A percentile compares a stretch with the other conserved stretches of the same genome.
These are phyloP conservation scores for Esperia sulphurella DNA, from an alignment of 2,888 invertebrate genomes.

Conservation along the genomic window DNA sequence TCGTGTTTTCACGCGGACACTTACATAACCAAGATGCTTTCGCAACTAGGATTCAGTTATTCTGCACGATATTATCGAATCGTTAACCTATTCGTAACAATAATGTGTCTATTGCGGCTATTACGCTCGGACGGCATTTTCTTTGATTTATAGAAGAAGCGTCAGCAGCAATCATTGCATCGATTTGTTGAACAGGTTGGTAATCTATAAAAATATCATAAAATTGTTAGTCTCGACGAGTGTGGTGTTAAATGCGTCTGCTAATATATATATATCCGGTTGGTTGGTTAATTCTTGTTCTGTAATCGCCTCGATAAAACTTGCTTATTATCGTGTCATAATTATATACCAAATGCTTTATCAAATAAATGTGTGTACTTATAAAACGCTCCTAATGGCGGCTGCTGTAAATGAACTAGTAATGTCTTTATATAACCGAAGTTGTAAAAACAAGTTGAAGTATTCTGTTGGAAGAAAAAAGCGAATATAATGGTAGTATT, in stretches of 20 bases:
- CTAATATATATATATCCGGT: constrained; percentile 3
- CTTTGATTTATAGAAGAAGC: constrained; percentile 1
- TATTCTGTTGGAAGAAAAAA: constrained; percentile 19
- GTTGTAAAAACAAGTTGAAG: constrained; percentile 18
- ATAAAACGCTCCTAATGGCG: constrained; percentile 2
- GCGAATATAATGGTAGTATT: constrained; percentile 8
- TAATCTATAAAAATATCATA: constrained; percentile 12
- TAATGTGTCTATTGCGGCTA: not conserved
- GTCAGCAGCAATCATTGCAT: constrained; percentile 7
- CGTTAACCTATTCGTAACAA: constrained; percentile 6
- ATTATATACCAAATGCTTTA: not conserved
- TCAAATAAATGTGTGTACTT: constrained; percentile 2
- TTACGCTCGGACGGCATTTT: constrained; percentile 2
- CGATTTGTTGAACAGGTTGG: constrained; percentile 8
- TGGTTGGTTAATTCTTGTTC: constrained; percentile 6
- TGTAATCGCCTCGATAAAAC: constrained; percentile 4
- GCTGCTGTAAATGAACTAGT: constrained; percentile 22
- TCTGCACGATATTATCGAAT: constrained; percentile 13
- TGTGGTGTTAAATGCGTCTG: constrained; percentile 4
- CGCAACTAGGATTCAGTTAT: constrained; percentile 23
- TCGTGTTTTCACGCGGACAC: constrained; percentile 25
- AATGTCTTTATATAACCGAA: constrained; percentile 29
- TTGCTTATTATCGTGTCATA: not conserved
- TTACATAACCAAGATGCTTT: constrained; percentile 28
- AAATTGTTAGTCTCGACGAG: constrained; percentile 6